Evolutionary conservation across 2,797 vertebrate species (phyloP).

Genomic region (Zenarchopterus dispar): DNA sequence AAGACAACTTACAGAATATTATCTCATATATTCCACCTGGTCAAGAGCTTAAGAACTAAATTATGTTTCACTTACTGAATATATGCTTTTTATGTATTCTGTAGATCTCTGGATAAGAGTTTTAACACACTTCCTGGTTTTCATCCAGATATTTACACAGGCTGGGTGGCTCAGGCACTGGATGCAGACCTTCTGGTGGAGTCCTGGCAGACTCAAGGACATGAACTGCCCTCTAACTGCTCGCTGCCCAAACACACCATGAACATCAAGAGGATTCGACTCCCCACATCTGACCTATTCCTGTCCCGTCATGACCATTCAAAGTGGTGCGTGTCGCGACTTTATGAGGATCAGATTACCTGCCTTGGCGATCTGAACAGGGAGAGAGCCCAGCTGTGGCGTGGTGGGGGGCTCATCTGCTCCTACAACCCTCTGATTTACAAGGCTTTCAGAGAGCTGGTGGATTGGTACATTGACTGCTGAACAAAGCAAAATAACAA

Average conservation of each 20-base stretch:
- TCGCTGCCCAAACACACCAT: constrained; percentile 87
- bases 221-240: constrained; percentile 89
- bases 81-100: background rate
- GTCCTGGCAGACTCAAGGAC: constrained; percentile 84
- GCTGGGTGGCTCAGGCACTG: constrained; percentile 90
- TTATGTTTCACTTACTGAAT: background rate
- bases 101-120: background rate
- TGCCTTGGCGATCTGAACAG: constrained; percentile 94
- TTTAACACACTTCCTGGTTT: background rate
- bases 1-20: no score
- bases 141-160: constrained; percentile 88
- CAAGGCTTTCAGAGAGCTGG: constrained; percentile 82
- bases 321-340: constrained; percentile 90
- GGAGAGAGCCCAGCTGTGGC: constrained; percentile 81
- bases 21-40: no score
- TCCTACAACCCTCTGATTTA: constrained; percentile 84
- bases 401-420: constrained; percentile 90
- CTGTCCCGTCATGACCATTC: constrained; percentile 87
- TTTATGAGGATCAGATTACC: constrained; percentile 78
- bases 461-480: constrained; percentile 82
- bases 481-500: constrained; percentile 23
- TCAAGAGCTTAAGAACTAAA: no score
- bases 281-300: constrained; percentile 76
- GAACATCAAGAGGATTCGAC: constrained; percentile 83
- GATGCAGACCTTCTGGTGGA: constrained; percentile 86